Conservation (phyloP, 2,888 invertebrate species). For the Tromatobia lineatoria region DNA sequence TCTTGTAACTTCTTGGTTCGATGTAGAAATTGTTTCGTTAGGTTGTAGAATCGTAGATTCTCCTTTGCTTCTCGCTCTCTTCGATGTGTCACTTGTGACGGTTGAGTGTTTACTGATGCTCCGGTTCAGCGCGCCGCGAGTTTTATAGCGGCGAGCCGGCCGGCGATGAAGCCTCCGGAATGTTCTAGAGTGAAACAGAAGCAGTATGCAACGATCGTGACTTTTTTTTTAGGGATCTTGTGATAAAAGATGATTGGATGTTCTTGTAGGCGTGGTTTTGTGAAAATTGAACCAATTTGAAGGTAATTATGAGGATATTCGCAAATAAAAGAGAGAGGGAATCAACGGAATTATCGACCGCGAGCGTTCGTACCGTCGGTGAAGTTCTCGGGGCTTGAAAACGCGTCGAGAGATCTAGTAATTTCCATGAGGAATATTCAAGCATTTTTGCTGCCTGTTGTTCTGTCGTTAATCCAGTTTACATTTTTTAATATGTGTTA, state of each 20-base stretch:
- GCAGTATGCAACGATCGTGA: background rate
- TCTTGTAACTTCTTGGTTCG: background rate
- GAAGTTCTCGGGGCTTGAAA: background rate
- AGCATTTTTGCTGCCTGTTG: background rate
- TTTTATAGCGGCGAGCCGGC: conserved; percentile 70
- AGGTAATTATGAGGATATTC: background rate
- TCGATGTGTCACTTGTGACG: conserved; percentile 51
- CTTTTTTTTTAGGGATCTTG: background rate
- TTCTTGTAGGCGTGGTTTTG: background rate
- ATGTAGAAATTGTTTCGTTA: conserved; percentile 1
- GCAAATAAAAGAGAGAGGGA: background rate
- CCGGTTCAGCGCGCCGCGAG: conserved; percentile 4
- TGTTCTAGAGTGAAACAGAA: conserved; percentile 25
- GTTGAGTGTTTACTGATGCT: conserved; percentile 62
- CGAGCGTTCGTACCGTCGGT: background rate
- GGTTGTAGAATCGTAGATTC: conserved; percentile 4
- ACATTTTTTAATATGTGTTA: background rate
- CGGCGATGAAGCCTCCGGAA: conserved; percentile 50
- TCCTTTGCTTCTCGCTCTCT: conserved; percentile 9
- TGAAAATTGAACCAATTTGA: background rate
- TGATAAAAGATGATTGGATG: background rate
- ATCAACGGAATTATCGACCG: background rate
- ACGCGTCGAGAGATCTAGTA: background rate
- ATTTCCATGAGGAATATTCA: conserved; percentile 7
- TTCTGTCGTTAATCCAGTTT: background rate